Evolutionary conservation across 2,113 vertebrate genomes (phyloP).

Genomic region (Malurus alboscapulatus): DNA sequence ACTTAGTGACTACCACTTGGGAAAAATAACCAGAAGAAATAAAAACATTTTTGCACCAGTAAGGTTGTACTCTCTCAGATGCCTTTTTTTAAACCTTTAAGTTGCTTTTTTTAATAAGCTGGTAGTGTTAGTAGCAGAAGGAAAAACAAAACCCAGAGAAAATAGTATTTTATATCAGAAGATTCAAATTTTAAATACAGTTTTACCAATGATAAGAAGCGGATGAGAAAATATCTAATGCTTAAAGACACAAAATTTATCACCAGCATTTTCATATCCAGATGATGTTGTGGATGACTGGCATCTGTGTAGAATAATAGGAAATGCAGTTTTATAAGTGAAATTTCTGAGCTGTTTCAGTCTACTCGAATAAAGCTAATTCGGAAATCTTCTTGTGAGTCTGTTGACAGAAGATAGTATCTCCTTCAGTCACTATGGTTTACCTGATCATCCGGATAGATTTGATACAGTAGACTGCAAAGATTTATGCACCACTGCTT

Average conservation of each 20-base stretch:
- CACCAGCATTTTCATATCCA: background rate
- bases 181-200: background rate
- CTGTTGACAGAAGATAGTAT: background rate
- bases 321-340: background rate
- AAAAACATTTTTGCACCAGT: background rate
- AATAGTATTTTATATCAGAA: background rate
- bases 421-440: background rate
- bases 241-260: background rate
- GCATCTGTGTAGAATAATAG: background rate
- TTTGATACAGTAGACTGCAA: background rate
- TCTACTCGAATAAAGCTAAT: background rate
- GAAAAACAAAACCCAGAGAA: background rate
- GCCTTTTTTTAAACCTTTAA: background rate
- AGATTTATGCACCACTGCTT: background rate
- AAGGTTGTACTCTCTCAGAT: background rate
- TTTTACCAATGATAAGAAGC: background rate
- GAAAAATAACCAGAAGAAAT: conserved; percentile 12
- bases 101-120: background rate
- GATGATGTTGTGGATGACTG: background rate
- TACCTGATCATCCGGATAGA: background rate
- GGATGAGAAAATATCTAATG: background rate
- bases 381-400: background rate
- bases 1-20: background rate
- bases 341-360: background rate
- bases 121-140: background rate